Evolutionary conservation across 1,140 invertebrate genomes (phyloP), one percentile per base, ranked within the genome.

Genomic region (Lepidostoma basale): DNA sequence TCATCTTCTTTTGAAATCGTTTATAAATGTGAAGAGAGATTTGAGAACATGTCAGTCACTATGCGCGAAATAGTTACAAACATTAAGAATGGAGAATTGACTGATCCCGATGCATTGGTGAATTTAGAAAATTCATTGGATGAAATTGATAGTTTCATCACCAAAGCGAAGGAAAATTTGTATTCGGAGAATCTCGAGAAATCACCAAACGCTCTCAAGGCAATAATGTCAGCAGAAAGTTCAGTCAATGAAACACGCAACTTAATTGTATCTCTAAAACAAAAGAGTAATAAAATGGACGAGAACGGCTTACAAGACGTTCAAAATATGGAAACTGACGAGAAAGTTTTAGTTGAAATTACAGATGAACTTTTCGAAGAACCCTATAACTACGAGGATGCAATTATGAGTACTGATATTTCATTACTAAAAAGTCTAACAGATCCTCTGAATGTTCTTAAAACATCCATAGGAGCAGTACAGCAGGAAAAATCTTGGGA

Each of bases 401-500:
- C 28, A 3, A 14, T 10, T 18, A 36, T 56, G 1, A 9, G 9
- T 16, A 6, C 25, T 18, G 28, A 74, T 33, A 52, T 65, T n/a
- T 62, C 73, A 3, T 3, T 69, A 26, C 39, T 75, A 16, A 75
- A 74, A 68, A 67, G 59, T 20, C 67, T 77, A 45, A 74, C 73
- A 6, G 63, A 72, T 40, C 72, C 75, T 0, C 63, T 76, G 23
- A 60, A 74, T 52, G 75, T 75, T 62, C 64, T 76, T 28, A 65
- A 72, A 58, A 25, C 73, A 20, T 56, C 68, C 6, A 73, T 76
- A 42, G 75, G 71, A 20, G 54, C 69, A 22, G 70, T 76, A 12
- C 66, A 74, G 45, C 49, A 75, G 63, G 71, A 75, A 67, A 65
- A 72, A 22, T 4, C 69, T 30, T 63, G 70, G 66, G 75, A 76